These are phyloP conservation scores for Pseudorhombus dupliciocellatus DNA, from an alignment of 2,113 vertebrate genomes.

Conservation along the genomic window DNA sequence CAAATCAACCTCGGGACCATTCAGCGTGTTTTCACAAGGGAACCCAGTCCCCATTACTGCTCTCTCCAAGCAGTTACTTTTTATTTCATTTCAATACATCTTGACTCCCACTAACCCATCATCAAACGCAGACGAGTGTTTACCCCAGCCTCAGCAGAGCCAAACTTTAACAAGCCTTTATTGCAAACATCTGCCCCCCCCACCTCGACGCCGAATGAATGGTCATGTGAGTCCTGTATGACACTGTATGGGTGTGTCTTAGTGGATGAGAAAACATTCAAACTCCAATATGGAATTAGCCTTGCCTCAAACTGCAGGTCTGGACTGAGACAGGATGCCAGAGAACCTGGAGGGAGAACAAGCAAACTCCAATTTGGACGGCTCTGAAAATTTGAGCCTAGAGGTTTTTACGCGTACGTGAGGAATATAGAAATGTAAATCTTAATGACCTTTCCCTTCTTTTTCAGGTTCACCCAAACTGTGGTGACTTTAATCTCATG, in stretches of 20 bases:
- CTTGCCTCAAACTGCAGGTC: neutral
- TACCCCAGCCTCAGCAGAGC: slow-evolving; percentile 63
- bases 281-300: neutral
- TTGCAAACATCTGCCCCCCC: slow-evolving; percentile 78
- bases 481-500: slow-evolving; percentile 97
- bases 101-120: slow-evolving; percentile 75
- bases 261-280: neutral
- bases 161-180: slow-evolving; percentile 77
- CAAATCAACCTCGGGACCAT: slow-evolving; percentile 64
- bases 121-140: slow-evolving; percentile 77
- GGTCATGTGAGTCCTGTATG: slow-evolving; percentile 50
- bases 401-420: neutral
- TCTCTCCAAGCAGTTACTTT: slow-evolving; percentile 74
- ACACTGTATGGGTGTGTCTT: too few species aligned
- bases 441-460: neutral
- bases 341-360: neutral
- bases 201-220: slow-evolving; percentile 24
- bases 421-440: neutral
- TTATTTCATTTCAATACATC: slow-evolving; percentile 75
- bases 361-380: too few species aligned
- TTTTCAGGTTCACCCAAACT: slow-evolving; percentile 90
- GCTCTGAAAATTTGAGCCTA: too few species aligned
- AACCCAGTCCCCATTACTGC: slow-evolving; percentile 65
- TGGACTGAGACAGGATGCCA: neutral
- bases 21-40: slow-evolving; percentile 67